phyloP scores from a whole-genome alignment of 2,888 invertebrate genomes.

The Drosophila barbarae region DNA sequence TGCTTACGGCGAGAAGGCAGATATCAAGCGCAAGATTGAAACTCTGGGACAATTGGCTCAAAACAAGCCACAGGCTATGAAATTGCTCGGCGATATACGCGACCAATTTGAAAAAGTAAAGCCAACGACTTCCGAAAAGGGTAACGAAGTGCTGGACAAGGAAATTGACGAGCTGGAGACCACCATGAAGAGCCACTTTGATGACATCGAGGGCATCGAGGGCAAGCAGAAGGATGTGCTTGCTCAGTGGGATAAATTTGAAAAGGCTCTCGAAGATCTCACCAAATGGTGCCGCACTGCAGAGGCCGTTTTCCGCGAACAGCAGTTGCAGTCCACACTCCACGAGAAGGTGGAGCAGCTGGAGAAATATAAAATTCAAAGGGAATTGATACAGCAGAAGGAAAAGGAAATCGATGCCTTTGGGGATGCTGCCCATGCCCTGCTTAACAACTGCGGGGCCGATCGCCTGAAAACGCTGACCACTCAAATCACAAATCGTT shows the following conservation, averaged over 20 bases:
- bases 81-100: slow-evolving; percentile 85
- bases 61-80: slow-evolving; percentile 84
- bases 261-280: slow-evolving; percentile 88
- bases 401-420: slow-evolving; percentile 93
- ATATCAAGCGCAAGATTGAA: slow-evolving; percentile 87
- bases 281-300: slow-evolving; percentile 92
- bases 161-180: slow-evolving; percentile 87
- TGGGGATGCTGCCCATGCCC: slow-evolving; percentile 91
- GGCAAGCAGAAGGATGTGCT: slow-evolving; percentile 87
- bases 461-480: slow-evolving; percentile 92
- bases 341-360: slow-evolving; percentile 90
- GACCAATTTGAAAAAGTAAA: slow-evolving; percentile 84
- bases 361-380: slow-evolving; percentile 85
- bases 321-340: slow-evolving; percentile 89
- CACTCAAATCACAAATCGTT: slow-evolving; percentile 93
- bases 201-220: slow-evolving; percentile 85
- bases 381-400: slow-evolving; percentile 88
- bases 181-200: slow-evolving; percentile 84
- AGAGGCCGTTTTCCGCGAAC: slow-evolving; percentile 92
- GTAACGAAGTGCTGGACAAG: slow-evolving; percentile 86
- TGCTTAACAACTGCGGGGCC: slow-evolving; percentile 90
- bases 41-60: slow-evolving; percentile 84
- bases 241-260: slow-evolving; percentile 93
- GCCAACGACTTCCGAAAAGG: slow-evolving; percentile 90
- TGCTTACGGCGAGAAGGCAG: slow-evolving; percentile 90